A percentile compares a stretch with the other conserved stretches of the same genome.
These are phyloP conservation scores for Anarhynchus alexandrinus DNA, from an alignment of 2,113 vertebrate species.

Conservation along the genomic window DNA sequence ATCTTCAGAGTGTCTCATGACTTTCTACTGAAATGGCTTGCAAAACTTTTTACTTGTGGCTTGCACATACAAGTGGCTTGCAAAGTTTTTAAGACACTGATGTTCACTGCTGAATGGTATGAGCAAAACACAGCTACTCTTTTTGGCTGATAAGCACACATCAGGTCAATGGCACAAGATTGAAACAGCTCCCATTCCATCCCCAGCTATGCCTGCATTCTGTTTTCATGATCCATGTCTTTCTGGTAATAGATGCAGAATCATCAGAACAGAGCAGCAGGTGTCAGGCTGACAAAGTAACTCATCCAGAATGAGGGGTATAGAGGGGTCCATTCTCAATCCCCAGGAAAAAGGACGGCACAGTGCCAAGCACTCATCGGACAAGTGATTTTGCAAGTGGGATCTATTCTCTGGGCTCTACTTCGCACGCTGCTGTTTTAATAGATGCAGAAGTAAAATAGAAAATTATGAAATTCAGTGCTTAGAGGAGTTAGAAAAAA, in stretches of 20 bases:
- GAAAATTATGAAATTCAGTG: not conserved
- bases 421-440: not conserved
- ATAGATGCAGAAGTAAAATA: not conserved
- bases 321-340: fast-evolving
- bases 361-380: not conserved
- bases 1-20: fast-evolving
- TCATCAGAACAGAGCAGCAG: not conserved
- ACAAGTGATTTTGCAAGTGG: not conserved
- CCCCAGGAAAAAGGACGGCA: not conserved
- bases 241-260: not conserved
- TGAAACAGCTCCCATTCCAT: not conserved
- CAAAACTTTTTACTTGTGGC: not conserved
- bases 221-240: fast-evolving
- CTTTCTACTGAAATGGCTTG: not conserved
- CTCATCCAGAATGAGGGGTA: not conserved
- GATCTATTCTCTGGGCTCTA: not conserved
- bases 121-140: not conserved
- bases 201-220: not conserved
- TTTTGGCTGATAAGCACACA: not conserved
- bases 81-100: not conserved
- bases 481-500: not conserved
- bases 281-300: not conserved
- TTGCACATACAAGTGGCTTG: not conserved
- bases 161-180: not conserved
- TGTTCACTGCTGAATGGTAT: not conserved